phyloP scores from a whole-genome alignment of 2,888 invertebrate genomes.

The Teleogryllus oceanicus region DNA sequence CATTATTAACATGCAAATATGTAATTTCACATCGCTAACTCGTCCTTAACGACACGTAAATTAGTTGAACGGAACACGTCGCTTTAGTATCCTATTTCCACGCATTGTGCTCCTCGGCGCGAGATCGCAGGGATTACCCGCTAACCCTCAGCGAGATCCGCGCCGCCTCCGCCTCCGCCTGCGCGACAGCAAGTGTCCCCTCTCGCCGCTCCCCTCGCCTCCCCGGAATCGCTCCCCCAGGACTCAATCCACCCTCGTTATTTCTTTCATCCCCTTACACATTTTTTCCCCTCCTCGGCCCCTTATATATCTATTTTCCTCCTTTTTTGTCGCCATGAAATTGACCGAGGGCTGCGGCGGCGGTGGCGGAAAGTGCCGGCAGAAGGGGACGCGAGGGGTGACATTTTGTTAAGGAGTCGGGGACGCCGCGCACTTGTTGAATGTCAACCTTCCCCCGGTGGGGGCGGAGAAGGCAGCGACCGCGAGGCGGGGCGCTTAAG shows the following conservation, averaged over 20 bases:
- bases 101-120: too few species aligned
- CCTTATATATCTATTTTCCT: conserved; percentile 18
- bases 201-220: neutral
- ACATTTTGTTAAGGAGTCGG: conserved; percentile 32
- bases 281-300: conserved; percentile 25
- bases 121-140: neutral
- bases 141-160: neutral
- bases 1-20: too few species aligned
- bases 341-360: conserved; percentile 19
- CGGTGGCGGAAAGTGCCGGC: conserved; percentile 20
- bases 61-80: too few species aligned
- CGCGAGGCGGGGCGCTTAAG: neutral
- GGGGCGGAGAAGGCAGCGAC: neutral
- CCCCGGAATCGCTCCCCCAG: conserved; percentile 32
- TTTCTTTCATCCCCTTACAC: conserved; percentile 33
- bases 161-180: too few species aligned
- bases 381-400: conserved; percentile 26
- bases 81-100: too few species aligned
- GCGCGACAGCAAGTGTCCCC: conserved; percentile 26
- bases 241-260: conserved; percentile 32
- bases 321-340: conserved; percentile 18
- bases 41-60: too few species aligned
- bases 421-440: conserved; percentile 34
- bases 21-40: too few species aligned
- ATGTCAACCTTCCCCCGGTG: conserved; percentile 31